Percentiles rank a stretch among this genome's conserved stretches.
phyloP scores from a whole-genome alignment of 2,113 vertebrate genomes.

The Damaliscus lunatus region DNA sequence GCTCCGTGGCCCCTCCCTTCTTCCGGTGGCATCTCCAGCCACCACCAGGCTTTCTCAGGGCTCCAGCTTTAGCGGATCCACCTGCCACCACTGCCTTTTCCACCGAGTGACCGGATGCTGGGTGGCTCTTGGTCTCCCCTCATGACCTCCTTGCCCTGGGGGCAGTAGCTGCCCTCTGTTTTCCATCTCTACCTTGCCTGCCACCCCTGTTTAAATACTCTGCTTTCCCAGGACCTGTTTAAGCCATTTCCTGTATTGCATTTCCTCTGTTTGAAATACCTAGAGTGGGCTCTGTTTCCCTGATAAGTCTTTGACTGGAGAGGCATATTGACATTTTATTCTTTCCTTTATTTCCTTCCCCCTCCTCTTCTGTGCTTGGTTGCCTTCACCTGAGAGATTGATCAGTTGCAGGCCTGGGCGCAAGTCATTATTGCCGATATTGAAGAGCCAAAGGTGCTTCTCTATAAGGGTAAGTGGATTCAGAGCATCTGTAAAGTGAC shows the following conservation, averaged over 20 bases:
- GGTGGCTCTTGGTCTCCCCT: too few species aligned
- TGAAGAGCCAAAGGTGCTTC: neutral
- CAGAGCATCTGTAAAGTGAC: rapidly evolving
- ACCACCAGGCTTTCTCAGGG: neutral
- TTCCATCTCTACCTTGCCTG: neutral
- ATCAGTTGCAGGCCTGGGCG: rapidly evolving
- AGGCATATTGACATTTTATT: rapidly evolving
- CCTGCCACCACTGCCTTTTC: rapidly evolving
- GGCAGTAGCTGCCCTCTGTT: neutral
- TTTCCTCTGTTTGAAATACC: neutral
- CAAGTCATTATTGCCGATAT: rapidly evolving
- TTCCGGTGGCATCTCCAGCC: neutral
- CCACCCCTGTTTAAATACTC: rapidly evolving
- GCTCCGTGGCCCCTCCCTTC: rapidly evolving
- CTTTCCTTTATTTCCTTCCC: rapidly evolving
- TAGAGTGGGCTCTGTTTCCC: neutral
- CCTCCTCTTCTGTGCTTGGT: rapidly evolving
- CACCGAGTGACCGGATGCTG: rapidly evolving
- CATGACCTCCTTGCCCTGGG: neutral
- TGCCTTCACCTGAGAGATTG: rapidly evolving
- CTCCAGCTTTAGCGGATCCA: rapidly evolving
- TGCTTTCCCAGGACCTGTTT: neutral
- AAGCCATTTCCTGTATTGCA: rapidly evolving
- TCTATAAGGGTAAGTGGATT: neutral
- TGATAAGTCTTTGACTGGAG: neutral